Evolutionary conservation across 2,113 vertebrate species (phyloP).

Genomic region (Hyperopisus bebe): DNA sequence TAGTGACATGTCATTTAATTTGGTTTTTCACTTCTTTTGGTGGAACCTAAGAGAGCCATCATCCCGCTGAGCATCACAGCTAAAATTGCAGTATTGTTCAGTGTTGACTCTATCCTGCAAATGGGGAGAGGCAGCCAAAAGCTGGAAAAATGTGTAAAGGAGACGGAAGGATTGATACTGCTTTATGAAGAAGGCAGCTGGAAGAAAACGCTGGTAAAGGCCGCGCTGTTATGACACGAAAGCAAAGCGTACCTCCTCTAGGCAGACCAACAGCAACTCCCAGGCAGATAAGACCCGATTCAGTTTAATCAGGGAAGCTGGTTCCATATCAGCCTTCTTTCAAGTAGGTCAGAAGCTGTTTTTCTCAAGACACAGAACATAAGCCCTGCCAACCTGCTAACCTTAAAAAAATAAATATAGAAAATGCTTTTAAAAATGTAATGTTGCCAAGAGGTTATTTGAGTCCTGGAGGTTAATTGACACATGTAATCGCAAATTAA

Average conservation of each 20-base stretch:
- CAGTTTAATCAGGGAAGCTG: constrained; percentile 26
- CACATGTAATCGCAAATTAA: neutral
- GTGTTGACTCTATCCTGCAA: neutral
- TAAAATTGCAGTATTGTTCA: neutral
- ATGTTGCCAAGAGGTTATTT: neutral
- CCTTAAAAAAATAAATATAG: constrained; percentile 22
- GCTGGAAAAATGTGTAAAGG: neutral
- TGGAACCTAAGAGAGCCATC: neutral
- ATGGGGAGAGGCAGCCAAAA: neutral
- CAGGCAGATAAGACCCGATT: constrained; percentile 27
- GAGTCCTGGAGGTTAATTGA: neutral
- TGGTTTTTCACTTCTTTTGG: neutral
- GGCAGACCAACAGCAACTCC: constrained; percentile 17
- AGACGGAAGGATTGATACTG: neutral
- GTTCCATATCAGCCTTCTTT: constrained; percentile 22
- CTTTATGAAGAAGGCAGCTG: neutral
- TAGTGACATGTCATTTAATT: neutral
- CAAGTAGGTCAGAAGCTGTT: constrained; percentile 39
- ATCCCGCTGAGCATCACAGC: neutral
- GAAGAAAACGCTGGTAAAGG: constrained; percentile 8
- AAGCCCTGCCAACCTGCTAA: constrained; percentile 28
- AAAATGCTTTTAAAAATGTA: neutral
- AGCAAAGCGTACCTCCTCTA: constrained; percentile 9
- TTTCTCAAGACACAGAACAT: constrained; percentile 21
- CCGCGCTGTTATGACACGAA: constrained; percentile 8